A percentile compares a stretch with the other conserved stretches of the same genome.
Conservation (phyloP, 1,140 invertebrate genomes). For the Aphelenchoides besseyi region DNA sequence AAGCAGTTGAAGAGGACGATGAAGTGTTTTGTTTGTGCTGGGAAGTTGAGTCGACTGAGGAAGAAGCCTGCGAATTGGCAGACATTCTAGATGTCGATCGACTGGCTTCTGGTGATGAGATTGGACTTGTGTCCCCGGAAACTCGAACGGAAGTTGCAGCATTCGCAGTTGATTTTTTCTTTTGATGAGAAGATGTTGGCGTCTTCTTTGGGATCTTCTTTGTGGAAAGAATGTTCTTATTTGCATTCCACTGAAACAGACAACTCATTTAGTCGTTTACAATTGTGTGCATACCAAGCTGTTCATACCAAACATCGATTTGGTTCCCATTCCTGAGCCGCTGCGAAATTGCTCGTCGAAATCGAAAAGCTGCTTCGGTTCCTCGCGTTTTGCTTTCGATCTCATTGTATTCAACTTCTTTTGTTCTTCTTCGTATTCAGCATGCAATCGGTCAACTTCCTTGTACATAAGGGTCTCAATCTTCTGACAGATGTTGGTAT, state of each 20-base stretch:
- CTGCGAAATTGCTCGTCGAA: constrained; percentile 13
- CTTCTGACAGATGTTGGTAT: background rate
- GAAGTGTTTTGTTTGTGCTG: too few relatives aligned
- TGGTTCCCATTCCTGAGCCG: background rate
- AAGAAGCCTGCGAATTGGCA: too few relatives aligned
- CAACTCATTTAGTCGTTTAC: background rate
- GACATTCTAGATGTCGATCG: background rate
- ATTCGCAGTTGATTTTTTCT: background rate
- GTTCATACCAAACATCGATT: constrained; percentile 5
- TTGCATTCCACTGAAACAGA: background rate
- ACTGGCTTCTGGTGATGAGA: background rate
- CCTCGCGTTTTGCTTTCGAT: background rate
- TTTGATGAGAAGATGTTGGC: background rate
- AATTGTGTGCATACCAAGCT: background rate
- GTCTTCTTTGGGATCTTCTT: constrained; percentile 16
- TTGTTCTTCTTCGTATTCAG: background rate
- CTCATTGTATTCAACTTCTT: background rate
- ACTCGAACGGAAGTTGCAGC: background rate
- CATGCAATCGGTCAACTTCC: constrained; percentile 15
- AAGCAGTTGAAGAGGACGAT: too few relatives aligned
- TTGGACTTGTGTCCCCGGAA: background rate
- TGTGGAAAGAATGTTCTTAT: background rate
- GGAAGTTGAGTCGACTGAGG: too few relatives aligned
- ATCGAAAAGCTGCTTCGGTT: constrained; percentile 14
- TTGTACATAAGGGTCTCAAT: constrained; percentile 2